A percentile compares a stretch with the other conserved stretches of the same genome.
Conservation (phyloP, 2,888 invertebrate genomes). For the Athalia circularis region DNA sequence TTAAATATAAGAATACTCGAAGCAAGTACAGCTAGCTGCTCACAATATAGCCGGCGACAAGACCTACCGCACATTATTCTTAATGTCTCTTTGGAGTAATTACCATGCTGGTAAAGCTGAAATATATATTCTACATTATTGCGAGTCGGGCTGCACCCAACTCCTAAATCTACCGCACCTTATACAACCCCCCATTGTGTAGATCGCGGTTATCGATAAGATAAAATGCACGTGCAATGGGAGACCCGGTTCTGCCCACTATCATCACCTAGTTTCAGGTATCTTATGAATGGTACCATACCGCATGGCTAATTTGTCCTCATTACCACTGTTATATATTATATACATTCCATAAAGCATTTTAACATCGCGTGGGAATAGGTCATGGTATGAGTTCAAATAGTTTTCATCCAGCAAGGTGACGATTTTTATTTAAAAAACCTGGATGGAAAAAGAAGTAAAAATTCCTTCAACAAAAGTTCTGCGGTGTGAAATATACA, state of each 20-base stretch:
- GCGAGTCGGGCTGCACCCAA: slow-evolving; percentile 2
- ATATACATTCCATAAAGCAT: no score
- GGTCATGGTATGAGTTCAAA: no score
- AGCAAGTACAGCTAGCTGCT: not conserved
- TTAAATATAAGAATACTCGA: no score
- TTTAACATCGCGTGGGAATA: no score
- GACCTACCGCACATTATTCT: slow-evolving; percentile 14
- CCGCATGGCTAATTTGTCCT: slow-evolving; percentile 24
- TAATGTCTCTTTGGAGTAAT: slow-evolving; percentile 37
- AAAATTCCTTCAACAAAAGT: no score
- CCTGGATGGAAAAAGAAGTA: no score
- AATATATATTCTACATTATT: slow-evolving; percentile 1
- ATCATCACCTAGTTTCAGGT: slow-evolving; percentile 22
- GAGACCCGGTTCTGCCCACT: slow-evolving; percentile 18
- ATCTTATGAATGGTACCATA: slow-evolving; percentile 27
- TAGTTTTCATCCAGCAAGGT: no score
- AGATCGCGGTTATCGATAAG: slow-evolving; percentile 12
- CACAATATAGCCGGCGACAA: slow-evolving; percentile 1
- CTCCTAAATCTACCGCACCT: slow-evolving; percentile 28
- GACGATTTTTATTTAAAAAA: no score
- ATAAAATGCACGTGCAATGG: slow-evolving; percentile 1
- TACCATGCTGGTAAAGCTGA: not conserved
- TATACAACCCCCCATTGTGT: not conserved
- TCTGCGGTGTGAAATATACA: no score
- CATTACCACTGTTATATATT: not conserved